These are phyloP conservation scores for Oxycera nigricornis DNA, from an alignment of 2,888 invertebrate genomes.

Conservation along the genomic window DNA sequence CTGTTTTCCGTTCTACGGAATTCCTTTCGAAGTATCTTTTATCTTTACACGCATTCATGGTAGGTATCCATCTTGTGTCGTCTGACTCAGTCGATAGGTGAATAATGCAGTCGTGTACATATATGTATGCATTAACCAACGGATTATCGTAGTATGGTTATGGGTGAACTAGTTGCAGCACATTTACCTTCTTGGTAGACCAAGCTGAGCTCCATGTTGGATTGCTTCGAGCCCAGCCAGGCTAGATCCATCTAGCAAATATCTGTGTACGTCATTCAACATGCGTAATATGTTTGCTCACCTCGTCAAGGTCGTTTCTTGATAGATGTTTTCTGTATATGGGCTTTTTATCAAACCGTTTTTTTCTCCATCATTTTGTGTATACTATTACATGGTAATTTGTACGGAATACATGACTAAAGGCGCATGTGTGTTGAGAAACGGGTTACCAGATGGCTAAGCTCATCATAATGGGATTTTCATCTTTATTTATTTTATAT, in stretches of 20 bases:
- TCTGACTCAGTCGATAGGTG: no score
- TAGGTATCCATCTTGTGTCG: no score
- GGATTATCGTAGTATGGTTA: neutral
- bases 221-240: no score
- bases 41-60: neutral
- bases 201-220: no score
- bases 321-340: conserved; percentile 19
- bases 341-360: neutral
- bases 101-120: neutral
- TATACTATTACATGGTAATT: no score
- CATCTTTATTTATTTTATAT: no score
- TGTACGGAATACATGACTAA: no score
- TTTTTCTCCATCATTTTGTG: neutral
- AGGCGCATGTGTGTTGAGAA: no score
- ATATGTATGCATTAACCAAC: neutral
- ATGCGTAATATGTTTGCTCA: conserved; percentile 14
- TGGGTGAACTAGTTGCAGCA: neutral
- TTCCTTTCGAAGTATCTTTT: neutral
- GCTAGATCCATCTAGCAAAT: conserved; percentile 25
- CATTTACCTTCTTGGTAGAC: neutral
- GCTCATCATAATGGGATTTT: neutral
- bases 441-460: no score
- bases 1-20: neutral
- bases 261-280: neutral
- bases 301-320: conserved; percentile 38